phyloP scores from a whole-genome alignment of 2,113 vertebrate genomes.

The Isurus oxyrinchus region DNA sequence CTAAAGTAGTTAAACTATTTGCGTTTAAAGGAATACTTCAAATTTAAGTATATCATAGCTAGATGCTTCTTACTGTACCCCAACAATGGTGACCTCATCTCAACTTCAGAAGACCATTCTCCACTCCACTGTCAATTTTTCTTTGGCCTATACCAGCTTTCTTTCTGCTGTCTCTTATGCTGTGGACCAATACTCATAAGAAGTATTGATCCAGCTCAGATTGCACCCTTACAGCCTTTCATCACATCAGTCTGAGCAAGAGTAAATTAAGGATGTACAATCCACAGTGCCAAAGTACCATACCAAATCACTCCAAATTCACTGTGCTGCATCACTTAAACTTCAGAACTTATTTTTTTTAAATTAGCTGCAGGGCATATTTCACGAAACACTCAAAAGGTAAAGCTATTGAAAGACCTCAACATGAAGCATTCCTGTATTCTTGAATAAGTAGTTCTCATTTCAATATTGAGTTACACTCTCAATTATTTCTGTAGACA shows the following conservation, averaged over 20 bases:
- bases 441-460: not conserved
- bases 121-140: not conserved
- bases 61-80: not conserved
- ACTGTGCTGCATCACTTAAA: not conserved
- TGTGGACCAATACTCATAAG: not conserved
- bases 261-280: not conserved
- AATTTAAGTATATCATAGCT: not conserved
- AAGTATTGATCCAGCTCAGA: not conserved
- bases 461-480: constrained; percentile 22
- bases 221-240: not conserved
- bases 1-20: not conserved
- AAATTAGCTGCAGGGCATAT: not conserved
- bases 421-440: not conserved
- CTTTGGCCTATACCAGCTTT: not conserved
- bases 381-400: not conserved
- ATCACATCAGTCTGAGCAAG: not conserved
- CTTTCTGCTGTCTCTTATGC: not conserved
- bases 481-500: not conserved
- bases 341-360: not conserved
- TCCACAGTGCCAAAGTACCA: not conserved
- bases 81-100: not conserved
- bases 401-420: not conserved
- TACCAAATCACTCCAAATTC: not conserved
- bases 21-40: not conserved
- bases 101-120: not conserved